Conservation (phyloP, 2,797 vertebrate species). For the Anomalospiza imberbis region DNA sequence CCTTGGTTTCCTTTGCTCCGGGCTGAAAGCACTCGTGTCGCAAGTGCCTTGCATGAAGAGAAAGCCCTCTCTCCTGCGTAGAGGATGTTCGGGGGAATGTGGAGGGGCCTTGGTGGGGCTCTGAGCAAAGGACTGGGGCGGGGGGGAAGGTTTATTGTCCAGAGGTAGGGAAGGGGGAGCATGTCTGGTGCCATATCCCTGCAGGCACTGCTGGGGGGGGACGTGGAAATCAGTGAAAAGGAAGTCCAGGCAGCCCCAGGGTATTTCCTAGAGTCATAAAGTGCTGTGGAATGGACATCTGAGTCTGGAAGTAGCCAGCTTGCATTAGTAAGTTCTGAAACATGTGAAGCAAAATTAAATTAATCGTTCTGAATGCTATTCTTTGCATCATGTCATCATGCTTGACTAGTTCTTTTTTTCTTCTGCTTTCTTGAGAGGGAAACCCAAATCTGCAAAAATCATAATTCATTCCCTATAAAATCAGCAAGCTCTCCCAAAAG, state of each 20-base stretch:
- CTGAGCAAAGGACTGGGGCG: background rate
- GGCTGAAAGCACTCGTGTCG: background rate
- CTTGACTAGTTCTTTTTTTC: background rate
- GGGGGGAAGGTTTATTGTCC: background rate
- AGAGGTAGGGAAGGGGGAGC: background rate
- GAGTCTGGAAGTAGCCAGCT: background rate
- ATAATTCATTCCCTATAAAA: background rate
- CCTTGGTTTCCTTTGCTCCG: background rate
- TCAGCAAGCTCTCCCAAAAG: background rate
- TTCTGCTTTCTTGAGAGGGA: background rate
- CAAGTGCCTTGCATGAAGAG: background rate
- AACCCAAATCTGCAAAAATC: background rate
- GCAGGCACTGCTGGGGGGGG: background rate
- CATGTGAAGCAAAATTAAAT: background rate
- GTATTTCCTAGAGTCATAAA: background rate
- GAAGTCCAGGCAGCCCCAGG: background rate
- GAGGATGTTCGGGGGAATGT: fast-evolving
- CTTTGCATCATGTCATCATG: background rate
- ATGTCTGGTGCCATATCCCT: background rate
- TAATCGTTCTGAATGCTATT: background rate
- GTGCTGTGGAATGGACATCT: background rate
- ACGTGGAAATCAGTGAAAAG: background rate
- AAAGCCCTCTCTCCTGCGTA: background rate
- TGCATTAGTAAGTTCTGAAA: background rate
- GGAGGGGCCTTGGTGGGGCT: background rate